Percentiles rank a stretch among this genome's conserved stretches.
Evolutionary conservation across 1,140 invertebrate genomes (phyloP).

Genomic region (Caenorhabditis inopinata): DNA sequence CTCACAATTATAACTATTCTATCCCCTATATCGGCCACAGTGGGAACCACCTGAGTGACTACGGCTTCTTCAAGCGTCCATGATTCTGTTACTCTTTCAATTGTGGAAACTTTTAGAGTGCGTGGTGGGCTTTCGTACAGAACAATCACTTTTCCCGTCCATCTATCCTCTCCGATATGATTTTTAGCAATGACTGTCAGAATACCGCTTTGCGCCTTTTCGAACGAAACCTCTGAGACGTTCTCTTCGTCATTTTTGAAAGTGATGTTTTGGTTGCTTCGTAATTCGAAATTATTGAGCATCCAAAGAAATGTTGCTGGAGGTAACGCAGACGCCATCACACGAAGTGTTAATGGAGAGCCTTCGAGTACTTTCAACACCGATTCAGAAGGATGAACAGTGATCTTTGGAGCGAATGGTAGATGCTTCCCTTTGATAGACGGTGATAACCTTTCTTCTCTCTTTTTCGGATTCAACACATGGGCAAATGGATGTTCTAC

Average conservation of each 20-base stretch:
- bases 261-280: slow-evolving; percentile 48
- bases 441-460: background rate
- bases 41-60: background rate
- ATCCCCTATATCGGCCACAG: background rate
- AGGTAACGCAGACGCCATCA: slow-evolving; percentile 56
- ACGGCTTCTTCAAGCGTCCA: background rate
- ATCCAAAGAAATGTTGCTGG: slow-evolving; percentile 57
- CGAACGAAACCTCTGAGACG: slow-evolving; percentile 45
- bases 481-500: slow-evolving; percentile 36
- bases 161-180: slow-evolving; percentile 50
- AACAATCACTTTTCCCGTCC: slow-evolving; percentile 54
- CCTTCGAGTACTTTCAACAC: slow-evolving; percentile 45
- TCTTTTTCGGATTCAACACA: slow-evolving; percentile 31
- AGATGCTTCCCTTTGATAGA: slow-evolving; percentile 37
- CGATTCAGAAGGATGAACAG: slow-evolving; percentile 41
- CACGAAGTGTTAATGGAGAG: slow-evolving; percentile 53
- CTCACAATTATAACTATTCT: slow-evolving; percentile 3
- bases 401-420: slow-evolving; percentile 55
- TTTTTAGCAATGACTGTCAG: slow-evolving; percentile 59
- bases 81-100: background rate
- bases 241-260: slow-evolving; percentile 54
- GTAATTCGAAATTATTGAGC: slow-evolving; percentile 62
- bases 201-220: slow-evolving; percentile 51
- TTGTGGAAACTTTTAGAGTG: background rate
- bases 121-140: slow-evolving; percentile 47